Conservation (phyloP, 2,888 invertebrate species). For the Xestia rhomboidea region DNA sequence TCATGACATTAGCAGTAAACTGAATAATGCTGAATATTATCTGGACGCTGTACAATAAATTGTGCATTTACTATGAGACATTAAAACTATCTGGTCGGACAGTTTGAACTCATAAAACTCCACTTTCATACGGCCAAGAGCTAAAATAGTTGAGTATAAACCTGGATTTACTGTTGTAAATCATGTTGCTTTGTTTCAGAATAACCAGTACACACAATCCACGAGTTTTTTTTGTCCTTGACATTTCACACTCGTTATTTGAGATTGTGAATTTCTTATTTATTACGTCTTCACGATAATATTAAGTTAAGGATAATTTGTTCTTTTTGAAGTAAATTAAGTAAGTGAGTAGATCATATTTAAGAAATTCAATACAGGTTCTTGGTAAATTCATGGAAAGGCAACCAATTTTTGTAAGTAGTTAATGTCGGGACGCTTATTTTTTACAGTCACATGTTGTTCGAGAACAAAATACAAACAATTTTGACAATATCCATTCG, state of each 20-base stretch:
- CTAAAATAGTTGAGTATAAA: slow-evolving; percentile 38
- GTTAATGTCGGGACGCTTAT: not conserved
- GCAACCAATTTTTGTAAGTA: not conserved
- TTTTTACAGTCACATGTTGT: not conserved
- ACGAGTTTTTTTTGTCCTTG: not conserved
- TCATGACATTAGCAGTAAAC: slow-evolving; percentile 24
- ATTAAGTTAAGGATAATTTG: slow-evolving; percentile 1
- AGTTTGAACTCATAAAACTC: slow-evolving; percentile 47
- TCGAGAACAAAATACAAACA: not conserved
- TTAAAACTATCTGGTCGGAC: slow-evolving; percentile 20
- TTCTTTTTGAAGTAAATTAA: not conserved
- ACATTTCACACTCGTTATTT: slow-evolving; percentile 4
- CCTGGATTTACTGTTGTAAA: slow-evolving; percentile 32
- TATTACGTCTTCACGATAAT: slow-evolving; percentile 3
- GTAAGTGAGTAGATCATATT: slow-evolving; percentile 1
- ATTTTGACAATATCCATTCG: not conserved
- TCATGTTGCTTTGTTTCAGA: slow-evolving; percentile 36
- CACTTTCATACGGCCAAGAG: slow-evolving; percentile 28
- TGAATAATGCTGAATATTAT: slow-evolving; percentile 35
- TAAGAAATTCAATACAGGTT: slow-evolving; percentile 3
- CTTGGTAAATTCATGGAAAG: not conserved
- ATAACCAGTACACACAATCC: slow-evolving; percentile 2
- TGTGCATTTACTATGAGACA: slow-evolving; percentile 26
- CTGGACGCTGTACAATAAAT: slow-evolving; percentile 34
- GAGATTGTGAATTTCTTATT: not conserved